phyloP scores from a whole-genome alignment of 2,888 invertebrate species.

The Lasioglossum leucozonium region DNA sequence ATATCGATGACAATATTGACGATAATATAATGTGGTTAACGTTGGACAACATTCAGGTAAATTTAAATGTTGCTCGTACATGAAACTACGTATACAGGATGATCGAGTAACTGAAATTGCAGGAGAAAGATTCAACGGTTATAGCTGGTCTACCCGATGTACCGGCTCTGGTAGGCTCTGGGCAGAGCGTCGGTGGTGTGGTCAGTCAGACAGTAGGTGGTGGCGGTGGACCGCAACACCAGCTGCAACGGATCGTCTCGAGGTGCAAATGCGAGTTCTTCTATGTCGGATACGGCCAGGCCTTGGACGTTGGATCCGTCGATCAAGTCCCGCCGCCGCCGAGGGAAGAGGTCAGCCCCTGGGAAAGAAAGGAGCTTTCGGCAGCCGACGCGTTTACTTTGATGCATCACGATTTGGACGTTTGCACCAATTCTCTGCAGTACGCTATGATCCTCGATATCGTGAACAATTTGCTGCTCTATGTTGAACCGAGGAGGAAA shows the following conservation, averaged over 20 bases:
- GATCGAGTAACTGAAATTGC: neutral
- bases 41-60: slow-evolving; percentile 94
- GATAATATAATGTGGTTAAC: slow-evolving; percentile 99
- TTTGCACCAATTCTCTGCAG: slow-evolving; percentile 97
- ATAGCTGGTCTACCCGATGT: slow-evolving; percentile 93
- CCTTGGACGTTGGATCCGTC: slow-evolving; percentile 87
- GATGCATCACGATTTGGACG: slow-evolving; percentile 99
- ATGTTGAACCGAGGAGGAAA: slow-evolving; percentile 97
- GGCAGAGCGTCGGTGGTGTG: slow-evolving; percentile 98
- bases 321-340: slow-evolving; percentile 90
- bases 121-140: slow-evolving; percentile 90
- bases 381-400: slow-evolving; percentile 98
- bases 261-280: slow-evolving; percentile 99
- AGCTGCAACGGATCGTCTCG: slow-evolving; percentile 98
- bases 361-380: slow-evolving; percentile 91
- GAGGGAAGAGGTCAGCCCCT: slow-evolving; percentile 89
- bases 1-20: slow-evolving; percentile 84
- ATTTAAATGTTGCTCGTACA: neutral
- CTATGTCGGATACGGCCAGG: slow-evolving; percentile 96
- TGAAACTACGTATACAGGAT: neutral
- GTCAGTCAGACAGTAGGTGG: slow-evolving; percentile 96
- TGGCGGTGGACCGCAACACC: slow-evolving; percentile 85
- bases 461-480: slow-evolving; percentile 97
- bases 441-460: slow-evolving; percentile 99
- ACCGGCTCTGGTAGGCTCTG: slow-evolving; percentile 95